Evolutionary conservation across 2,888 invertebrate species (phyloP), one percentile per base, ranked within the genome.

Genomic region (Sminthurinus aureus): DNA sequence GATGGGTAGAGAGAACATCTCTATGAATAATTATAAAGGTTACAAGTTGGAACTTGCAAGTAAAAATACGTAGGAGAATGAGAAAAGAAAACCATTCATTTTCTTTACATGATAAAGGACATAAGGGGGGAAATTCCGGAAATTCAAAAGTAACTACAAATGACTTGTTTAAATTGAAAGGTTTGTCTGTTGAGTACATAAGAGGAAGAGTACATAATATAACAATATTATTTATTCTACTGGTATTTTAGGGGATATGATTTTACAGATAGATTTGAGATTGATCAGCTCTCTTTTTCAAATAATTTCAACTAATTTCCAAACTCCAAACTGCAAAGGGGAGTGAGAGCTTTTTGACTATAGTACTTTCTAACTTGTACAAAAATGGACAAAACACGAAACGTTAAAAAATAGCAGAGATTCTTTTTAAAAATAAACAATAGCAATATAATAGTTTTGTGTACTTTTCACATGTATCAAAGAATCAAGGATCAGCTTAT

Each of bases 101-200:
- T n/a, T n/a, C n/a, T n/a, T n/a, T n/a, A n/a, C n/a, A n/a, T n/a
- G 38, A 38, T 3, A 24, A 26, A 64, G 74, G 50, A 82, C 77
- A 77, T 69, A 82, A 77, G 76, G 77, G 67, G 82, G 38, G 67
- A 51, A 76, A 75, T 66, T 15, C 82, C 82, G 82, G 82, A 82
- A 82, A 82, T 38, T 82, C 82, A 82, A 82, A 76, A 82, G 82
- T 75, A 82, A 77, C n/a, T 77, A 18, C 52, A 80, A 76, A 76
- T n/a, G 69, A 12, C 51, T 69, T 50, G 13, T 51, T 80, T 51
- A 80, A 80, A 80, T 80, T 80, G 80, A 80, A 71, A 71, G 80
- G 80, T 80, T 80, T 71, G 80, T 80, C 71, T 71, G 2, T 8
- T 38, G 22, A 58, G 12, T 20, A 24, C 22, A 38, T n/a, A n/a